Base-by-base conservation (phyloP, 2,888 invertebrate species). In the Caenorhabditis becei region DNA sequence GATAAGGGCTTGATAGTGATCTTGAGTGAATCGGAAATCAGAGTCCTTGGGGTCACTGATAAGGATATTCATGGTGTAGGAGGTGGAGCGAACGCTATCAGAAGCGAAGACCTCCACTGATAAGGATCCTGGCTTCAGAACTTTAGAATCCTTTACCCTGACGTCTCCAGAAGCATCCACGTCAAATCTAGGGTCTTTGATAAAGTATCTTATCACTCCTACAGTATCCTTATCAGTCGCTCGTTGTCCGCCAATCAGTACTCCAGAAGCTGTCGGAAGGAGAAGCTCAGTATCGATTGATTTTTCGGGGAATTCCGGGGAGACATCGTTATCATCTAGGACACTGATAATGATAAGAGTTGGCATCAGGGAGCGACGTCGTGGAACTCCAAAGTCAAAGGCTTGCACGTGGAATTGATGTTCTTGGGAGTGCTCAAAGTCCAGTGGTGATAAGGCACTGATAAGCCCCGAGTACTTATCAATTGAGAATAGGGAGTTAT, bases 381-480 rank as follows among this genome's bases (percentile, higher is more conserved):
- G 94, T 1, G 97, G 97, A 83, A 94, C 94, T 0, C 96, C 97
- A 91, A 89, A 83, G 69, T 88, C 88, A 26, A 67, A 70, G 18
- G 88, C 86, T 41, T 85, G 77, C 11, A 87, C 86, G 54, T 87
- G 75, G 51, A 87, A 85, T 11, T 66, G 58, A 79, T 84, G 86
- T 11, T 87, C 84, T 23, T 65, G 70, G 1, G 78, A 93, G 70
- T 92, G 93, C 92, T 97, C 97, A 91, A 95, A 95, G 92, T 97
- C 97, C 83, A 97, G 93, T 10, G 94, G 94, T 0, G 95, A 94
- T 87, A 94, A 94, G 83, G 97, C 94, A 49, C 96, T 95, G n/a
- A n/a, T n/a, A n/a, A n/a, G n/a, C 67, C 96, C 93, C 3, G 96
- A 96, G 86, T 94, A 95, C 58, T 95, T 94, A 92, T 96, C 96